Conservation (phyloP, 37 sponge, comb jelly and placozoan genomes). For the Geodia barretti region DNA sequence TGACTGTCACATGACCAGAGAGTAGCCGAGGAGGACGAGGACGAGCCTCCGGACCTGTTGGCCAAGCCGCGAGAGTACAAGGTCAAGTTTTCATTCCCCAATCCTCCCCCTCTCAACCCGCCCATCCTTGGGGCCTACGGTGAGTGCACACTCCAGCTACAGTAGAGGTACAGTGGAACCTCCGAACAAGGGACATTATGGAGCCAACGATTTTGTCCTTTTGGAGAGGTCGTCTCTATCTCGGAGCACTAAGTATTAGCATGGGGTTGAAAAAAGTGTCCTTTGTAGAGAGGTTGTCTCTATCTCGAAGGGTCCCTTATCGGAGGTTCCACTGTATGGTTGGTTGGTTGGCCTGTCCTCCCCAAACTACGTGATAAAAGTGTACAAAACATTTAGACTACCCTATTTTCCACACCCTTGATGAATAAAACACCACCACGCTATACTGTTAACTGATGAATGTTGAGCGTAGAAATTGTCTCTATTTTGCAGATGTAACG, state of each 20-base stretch:
- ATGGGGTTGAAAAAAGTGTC: too few relatives aligned
- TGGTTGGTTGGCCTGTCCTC: too few relatives aligned
- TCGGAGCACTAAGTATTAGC: too few relatives aligned
- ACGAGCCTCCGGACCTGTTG: conserved; percentile 68
- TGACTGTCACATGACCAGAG: background rate
- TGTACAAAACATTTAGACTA: background rate
- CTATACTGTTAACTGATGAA: background rate
- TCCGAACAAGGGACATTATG: too few relatives aligned
- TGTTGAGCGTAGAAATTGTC: background rate
- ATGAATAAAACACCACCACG: too few relatives aligned
- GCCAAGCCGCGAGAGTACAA: conserved; percentile 91
- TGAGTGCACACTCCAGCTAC: conserved; percentile 15
- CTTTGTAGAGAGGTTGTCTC: too few relatives aligned
- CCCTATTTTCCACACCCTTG: too few relatives aligned
- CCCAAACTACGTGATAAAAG: background rate
- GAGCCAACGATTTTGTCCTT: too few relatives aligned
- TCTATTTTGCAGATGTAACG: conserved; percentile 68
- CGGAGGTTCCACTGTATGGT: too few relatives aligned
- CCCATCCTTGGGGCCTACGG: conserved; percentile 96
- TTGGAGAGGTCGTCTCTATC: too few relatives aligned
- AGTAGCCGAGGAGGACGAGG: conserved; percentile 53
- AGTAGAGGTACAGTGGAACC: background rate
- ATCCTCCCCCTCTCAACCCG: conserved; percentile 92
- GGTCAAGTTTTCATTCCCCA: conserved; percentile 98
- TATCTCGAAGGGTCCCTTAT: too few relatives aligned